phyloP scores from a whole-genome alignment of 92 coral and sea anemone species.

The Virgularia gustaviana region DNA sequence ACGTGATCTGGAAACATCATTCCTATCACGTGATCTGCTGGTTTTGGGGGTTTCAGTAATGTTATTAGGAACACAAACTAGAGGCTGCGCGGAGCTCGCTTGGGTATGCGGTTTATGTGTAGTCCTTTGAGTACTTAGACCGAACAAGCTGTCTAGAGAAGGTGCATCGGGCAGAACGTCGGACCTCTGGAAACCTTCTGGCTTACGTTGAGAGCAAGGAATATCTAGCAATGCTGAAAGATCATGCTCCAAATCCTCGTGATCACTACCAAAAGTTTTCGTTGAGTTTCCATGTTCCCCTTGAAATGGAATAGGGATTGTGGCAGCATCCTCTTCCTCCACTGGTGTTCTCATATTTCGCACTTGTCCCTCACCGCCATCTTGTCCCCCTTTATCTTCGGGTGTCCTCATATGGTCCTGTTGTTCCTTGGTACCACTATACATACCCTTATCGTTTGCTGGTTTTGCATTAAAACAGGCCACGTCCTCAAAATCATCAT shows the following conservation, averaged over 20 bases:
- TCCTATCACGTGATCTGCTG: neutral
- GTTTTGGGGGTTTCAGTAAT: conserved; percentile 15
- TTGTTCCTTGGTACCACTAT: neutral
- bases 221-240: conserved; percentile 21
- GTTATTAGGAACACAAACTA: neutral
- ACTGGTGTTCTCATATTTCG: neutral
- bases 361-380: neutral
- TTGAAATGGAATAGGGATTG: neutral
- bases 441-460: conserved; percentile 2
- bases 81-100: too few species aligned
- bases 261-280: neutral
- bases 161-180: conserved; percentile 28
- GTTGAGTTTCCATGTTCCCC: too few species aligned
- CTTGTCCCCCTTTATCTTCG: neutral
- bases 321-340: conserved; percentile 19
- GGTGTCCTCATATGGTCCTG: conserved; percentile 3
- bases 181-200: neutral
- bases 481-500: conserved; percentile 68
- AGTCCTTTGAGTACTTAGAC: neutral
- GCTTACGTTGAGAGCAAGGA: conserved; percentile 28
- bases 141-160: conserved; percentile 20
- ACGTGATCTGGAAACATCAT: too few species aligned
- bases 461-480: neutral
- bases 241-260: neutral
- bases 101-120: too few species aligned